A percentile compares a stretch with the other conserved stretches of the same genome.
These are phyloP conservation scores for Sebastes hubbsi DNA, from an alignment of 2,797 vertebrate species.

Conservation along the genomic window DNA sequence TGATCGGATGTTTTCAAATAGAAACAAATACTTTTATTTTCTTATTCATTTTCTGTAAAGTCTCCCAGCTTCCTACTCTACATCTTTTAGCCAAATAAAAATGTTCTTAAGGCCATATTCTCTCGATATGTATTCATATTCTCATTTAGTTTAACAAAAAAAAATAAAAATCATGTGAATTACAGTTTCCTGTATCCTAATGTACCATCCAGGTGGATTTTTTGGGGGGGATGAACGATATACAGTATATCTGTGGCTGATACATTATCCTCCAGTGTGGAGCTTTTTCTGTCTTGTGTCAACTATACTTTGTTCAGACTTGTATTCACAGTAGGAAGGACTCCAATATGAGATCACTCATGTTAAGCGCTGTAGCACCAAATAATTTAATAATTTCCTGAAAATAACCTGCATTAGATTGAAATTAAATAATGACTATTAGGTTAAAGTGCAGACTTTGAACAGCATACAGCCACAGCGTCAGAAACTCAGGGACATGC, in stretches of 20 bases:
- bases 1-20: conserved; percentile 18
- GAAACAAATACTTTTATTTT: not conserved
- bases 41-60: not conserved
- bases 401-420: not conserved
- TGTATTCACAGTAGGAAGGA: not conserved
- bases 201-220: not conserved
- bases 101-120: not conserved
- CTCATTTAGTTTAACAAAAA: too few relatives aligned
- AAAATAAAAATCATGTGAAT: not conserved
- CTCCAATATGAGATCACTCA: not conserved
- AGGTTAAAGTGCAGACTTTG: not conserved
- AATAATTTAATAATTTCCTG: not conserved
- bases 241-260: not conserved
- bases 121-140: not conserved
- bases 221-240: not conserved
- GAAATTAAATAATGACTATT: not conserved
- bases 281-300: not conserved
- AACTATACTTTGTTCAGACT: not conserved
- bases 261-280: not conserved
- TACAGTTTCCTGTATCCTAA: not conserved
- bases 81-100: not conserved
- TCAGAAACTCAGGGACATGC: too few relatives aligned
- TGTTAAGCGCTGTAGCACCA: not conserved
- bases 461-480: rapidly evolving
- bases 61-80: not conserved